phyloP scores from a whole-genome alignment of 1,140 invertebrate species.

The Leptopilina clavipes region DNA sequence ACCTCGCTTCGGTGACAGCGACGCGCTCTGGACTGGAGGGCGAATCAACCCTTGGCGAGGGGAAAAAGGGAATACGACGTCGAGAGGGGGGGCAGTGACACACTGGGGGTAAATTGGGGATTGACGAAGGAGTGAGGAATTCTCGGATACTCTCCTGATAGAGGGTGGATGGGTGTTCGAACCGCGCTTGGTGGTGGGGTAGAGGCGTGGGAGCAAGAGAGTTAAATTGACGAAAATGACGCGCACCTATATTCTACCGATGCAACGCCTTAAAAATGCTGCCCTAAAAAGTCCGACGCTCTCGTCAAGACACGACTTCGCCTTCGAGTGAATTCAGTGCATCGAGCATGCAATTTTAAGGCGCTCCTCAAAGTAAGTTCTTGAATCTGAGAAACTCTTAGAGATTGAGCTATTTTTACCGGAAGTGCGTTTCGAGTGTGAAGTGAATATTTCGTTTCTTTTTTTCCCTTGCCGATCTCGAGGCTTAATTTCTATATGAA shows the following conservation, averaged over 20 bases:
- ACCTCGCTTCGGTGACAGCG: slow-evolving; percentile 66
- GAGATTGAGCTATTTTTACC: background rate
- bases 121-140: too few relatives aligned
- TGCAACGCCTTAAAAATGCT: slow-evolving; percentile 57
- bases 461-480: background rate
- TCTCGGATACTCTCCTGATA: slow-evolving; percentile 37
- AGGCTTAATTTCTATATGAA: too few relatives aligned
- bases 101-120: slow-evolving; percentile 3
- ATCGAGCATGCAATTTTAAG: slow-evolving; percentile 18
- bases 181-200: slow-evolving; percentile 38
- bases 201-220: slow-evolving; percentile 45
- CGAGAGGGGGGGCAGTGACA: slow-evolving; percentile 15
- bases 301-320: slow-evolving; percentile 16
- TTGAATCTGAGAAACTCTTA: background rate
- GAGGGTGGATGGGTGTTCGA: slow-evolving; percentile 33
- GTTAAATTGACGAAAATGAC: slow-evolving; percentile 74
- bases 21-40: slow-evolving; percentile 36
- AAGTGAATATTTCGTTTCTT: background rate
- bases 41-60: slow-evolving; percentile 36
- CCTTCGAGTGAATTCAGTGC: slow-evolving; percentile 12
- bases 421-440: slow-evolving; percentile 23
- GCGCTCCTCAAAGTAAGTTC: slow-evolving; percentile 19
- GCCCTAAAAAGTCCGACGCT: slow-evolving; percentile 52
- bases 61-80: slow-evolving; percentile 42
- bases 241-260: slow-evolving; percentile 47